These are phyloP conservation scores for Empidonax alnorum DNA, from an alignment of 2,113 vertebrate genomes.

Conservation along the genomic window DNA sequence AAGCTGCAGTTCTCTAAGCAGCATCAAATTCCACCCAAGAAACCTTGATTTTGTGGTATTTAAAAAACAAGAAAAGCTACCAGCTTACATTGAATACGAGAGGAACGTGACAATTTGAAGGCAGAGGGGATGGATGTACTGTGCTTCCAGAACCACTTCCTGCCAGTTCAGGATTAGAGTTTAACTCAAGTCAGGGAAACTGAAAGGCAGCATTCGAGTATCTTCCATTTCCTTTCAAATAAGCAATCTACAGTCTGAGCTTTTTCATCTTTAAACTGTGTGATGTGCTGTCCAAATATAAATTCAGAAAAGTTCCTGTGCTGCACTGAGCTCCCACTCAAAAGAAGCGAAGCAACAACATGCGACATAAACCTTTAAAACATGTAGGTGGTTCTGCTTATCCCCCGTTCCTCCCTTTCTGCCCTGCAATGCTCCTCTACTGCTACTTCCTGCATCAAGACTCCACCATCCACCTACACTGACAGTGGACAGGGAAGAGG, in stretches of 20 bases:
- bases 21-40: neutral
- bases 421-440: neutral
- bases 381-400: neutral
- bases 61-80: neutral
- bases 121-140: neutral
- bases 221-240: neutral
- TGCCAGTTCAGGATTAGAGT: neutral
- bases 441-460: neutral
- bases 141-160: neutral
- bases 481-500: neutral
- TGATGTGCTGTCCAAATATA: conserved; percentile 19
- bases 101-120: neutral
- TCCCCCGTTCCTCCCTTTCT: neutral
- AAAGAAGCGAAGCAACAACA: neutral
- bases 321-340: conserved; percentile 35
- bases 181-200: neutral
- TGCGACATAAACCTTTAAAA: neutral
- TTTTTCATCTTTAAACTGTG: neutral
- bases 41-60: neutral
- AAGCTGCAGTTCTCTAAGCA: neutral
- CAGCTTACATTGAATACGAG: neutral
- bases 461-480: neutral
- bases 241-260: neutral
- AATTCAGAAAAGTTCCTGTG: neutral
- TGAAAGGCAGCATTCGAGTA: neutral